A percentile compares a stretch with the other conserved stretches of the same genome.
Evolutionary conservation across 2,888 invertebrate genomes (phyloP).

Genomic region (Ecliptopera silaceata): DNA sequence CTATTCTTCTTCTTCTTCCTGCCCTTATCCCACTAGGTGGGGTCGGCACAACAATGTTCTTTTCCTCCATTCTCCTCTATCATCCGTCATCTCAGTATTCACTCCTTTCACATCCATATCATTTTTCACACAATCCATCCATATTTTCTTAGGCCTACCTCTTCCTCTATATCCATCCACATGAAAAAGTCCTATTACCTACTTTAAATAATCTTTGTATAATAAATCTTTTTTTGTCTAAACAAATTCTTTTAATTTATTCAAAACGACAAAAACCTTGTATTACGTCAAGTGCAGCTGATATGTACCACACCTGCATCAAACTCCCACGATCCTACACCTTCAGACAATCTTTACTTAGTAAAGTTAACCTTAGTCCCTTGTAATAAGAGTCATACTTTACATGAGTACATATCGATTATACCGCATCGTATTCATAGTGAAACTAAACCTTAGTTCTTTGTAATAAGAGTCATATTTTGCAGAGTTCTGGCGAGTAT

Average conservation of each 20-base stretch:
- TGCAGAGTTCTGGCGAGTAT: not conserved
- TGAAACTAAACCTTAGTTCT: slow-evolving; percentile 12
- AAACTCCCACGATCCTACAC: slow-evolving; percentile 68
- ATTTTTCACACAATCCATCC: no score
- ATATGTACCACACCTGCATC: slow-evolving; percentile 72
- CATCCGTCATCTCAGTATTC: no score
- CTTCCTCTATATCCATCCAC: no score
- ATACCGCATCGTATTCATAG: no score
- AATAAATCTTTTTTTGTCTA: not conserved
- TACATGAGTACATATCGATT: no score
- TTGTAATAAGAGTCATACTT: slow-evolving; percentile 9
- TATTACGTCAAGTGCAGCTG: slow-evolving; percentile 64
- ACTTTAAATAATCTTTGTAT: not conserved
- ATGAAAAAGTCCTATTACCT: no score
- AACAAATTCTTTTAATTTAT: slow-evolving; percentile 9
- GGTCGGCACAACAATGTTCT: no score
- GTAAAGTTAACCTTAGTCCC: slow-evolving; percentile 14
- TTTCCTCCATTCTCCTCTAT: no score
- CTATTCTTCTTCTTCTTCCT: no score
- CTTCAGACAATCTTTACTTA: slow-evolving; percentile 3
- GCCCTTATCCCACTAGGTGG: no score
- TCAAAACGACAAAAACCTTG: slow-evolving; percentile 17
- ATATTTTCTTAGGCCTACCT: no score
- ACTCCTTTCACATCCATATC: no score
- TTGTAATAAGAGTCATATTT: slow-evolving; percentile 10